These are phyloP conservation scores for Champsocephalus gunnari DNA, from an alignment of 2,797 vertebrate species.

Conservation along the genomic window DNA sequence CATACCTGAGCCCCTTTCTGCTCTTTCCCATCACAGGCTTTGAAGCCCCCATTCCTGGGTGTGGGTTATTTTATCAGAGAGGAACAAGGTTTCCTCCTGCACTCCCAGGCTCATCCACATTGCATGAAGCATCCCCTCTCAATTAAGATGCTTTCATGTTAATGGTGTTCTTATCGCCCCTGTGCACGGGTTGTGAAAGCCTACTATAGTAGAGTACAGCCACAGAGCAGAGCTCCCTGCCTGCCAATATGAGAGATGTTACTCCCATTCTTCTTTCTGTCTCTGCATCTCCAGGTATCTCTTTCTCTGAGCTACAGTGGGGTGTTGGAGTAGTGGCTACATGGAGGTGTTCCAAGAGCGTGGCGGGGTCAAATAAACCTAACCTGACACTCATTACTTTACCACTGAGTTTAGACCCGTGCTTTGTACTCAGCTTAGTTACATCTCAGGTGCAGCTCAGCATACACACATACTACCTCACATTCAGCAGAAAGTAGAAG, in stretches of 20 bases:
- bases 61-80: conserved; percentile 76
- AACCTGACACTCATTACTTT: conserved; percentile 61
- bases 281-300: conserved; percentile 47
- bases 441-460: conserved; percentile 35
- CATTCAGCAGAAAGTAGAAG: conserved; percentile 56
- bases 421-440: conserved; percentile 49
- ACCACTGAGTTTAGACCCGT: conserved; percentile 48
- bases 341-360: conserved; percentile 45
- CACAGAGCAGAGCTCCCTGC: conserved; percentile 60
- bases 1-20: conserved; percentile 63
- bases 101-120: conserved; percentile 61
- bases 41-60: conserved; percentile 68
- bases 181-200: conserved; percentile 74
- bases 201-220: conserved; percentile 64
- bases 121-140: conserved; percentile 78
- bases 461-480: conserved; percentile 36
- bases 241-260: conserved; percentile 56
- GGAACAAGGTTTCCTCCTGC: conserved; percentile 67
- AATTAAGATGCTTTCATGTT: conserved; percentile 85
- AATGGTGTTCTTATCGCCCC: conserved; percentile 81
- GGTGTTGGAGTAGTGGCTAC: conserved; percentile 39
- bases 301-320: conserved; percentile 58
- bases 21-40: conserved; percentile 63
- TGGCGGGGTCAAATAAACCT: conserved; percentile 57
- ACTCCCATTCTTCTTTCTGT: conserved; percentile 58